Conservation (phyloP, 2,797 vertebrate species). For the Cheirogaleus major region DNA sequence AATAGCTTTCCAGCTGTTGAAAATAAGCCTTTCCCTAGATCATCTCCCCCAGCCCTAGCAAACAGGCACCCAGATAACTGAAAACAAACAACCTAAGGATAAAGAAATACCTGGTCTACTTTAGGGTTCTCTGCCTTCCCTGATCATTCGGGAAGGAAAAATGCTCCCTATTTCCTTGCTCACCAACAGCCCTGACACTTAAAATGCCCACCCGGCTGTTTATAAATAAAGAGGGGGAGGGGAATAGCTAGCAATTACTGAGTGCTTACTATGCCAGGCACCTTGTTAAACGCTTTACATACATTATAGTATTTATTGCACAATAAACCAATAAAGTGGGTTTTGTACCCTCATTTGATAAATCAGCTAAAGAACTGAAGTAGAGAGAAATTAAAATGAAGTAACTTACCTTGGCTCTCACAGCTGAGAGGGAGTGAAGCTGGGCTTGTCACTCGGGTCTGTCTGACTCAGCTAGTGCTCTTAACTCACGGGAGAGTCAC, state of each 20-base stretch:
- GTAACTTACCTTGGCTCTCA: conserved; percentile 73
- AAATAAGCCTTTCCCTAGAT: conserved; percentile 62
- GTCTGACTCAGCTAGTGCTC: conserved; percentile 76
- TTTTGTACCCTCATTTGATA: neutral
- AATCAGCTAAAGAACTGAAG: conserved; percentile 59
- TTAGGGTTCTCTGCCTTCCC: neutral
- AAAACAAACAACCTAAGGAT: conserved; percentile 55
- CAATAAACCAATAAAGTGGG: neutral
- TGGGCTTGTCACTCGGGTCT: conserved; percentile 71
- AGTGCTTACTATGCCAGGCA: conserved; percentile 8
- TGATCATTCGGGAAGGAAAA: neutral
- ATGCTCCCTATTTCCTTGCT: neutral
- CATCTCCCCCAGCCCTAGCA: neutral
- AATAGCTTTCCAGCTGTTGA: conserved; percentile 65
- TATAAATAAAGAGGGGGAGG: neutral
- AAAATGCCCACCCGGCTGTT: conserved; percentile 36
- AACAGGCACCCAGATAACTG: conserved; percentile 33
- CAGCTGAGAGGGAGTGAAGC: conserved; percentile 62
- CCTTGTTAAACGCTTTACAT: conserved; percentile 45
- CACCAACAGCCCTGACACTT: conserved; percentile 35
- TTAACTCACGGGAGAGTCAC: conserved; percentile 76
- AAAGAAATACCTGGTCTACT: conserved; percentile 16
- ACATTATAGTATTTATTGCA: conserved; percentile 40
- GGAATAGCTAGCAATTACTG: neutral
- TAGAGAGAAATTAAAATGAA: conserved; percentile 69